Conservation (phyloP, 2,113 vertebrate species). For the Rostratula benghalensis region DNA sequence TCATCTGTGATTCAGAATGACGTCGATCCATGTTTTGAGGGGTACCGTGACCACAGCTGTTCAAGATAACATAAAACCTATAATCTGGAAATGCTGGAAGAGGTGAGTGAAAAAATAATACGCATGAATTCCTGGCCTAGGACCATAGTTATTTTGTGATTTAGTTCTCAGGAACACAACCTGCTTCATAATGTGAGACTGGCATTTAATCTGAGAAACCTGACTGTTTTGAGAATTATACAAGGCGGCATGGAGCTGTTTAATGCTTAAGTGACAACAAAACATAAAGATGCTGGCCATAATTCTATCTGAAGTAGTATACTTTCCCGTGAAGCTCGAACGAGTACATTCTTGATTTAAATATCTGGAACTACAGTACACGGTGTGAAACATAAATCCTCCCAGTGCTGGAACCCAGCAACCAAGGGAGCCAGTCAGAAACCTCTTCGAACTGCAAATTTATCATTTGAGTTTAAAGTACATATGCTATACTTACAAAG, state of each 20-base stretch:
- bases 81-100: background rate
- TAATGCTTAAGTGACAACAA: constrained; percentile 45
- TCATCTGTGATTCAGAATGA: constrained; percentile 14
- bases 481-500: background rate
- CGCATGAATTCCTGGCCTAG: background rate
- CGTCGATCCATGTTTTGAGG: background rate
- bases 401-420: background rate
- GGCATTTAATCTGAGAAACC: constrained; percentile 51
- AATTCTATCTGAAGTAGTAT: constrained; percentile 55
- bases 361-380: constrained; percentile 52
- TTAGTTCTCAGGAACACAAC: constrained; percentile 17
- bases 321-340: constrained; percentile 27
- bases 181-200: constrained; percentile 40
- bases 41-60: background rate
- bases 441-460: background rate
- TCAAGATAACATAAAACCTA: background rate
- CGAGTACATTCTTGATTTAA: constrained; percentile 31
- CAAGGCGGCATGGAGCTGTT: constrained; percentile 13
- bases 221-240: constrained; percentile 46
- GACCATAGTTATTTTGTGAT: background rate
- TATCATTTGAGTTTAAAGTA: background rate
- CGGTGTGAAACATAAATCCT: constrained; percentile 24
- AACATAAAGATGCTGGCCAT: constrained; percentile 35
- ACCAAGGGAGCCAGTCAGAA: constrained; percentile 6
- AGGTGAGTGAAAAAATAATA: background rate